Percentiles rank a stretch among this genome's conserved stretches.
Conservation (phyloP, 1,140 invertebrate species). For the Aradophagus sp. region DNA sequence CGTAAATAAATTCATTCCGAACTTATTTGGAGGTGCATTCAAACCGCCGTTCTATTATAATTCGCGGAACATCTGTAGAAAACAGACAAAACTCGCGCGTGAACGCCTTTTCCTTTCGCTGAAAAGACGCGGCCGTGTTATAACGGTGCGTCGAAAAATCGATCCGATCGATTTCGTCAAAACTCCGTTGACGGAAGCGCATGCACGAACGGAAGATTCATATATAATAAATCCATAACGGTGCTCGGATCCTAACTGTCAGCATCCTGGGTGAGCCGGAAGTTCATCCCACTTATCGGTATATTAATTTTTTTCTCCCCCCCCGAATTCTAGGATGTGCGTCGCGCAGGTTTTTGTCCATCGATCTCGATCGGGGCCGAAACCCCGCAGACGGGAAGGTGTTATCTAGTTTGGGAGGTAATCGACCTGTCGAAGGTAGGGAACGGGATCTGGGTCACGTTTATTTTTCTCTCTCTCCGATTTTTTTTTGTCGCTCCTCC, state of each 20-base stretch:
- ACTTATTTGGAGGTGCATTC: too few species aligned
- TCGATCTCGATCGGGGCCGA: constrained; percentile 38
- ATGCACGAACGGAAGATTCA: neutral
- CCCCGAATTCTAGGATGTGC: constrained; percentile 29
- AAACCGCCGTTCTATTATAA: too few species aligned
- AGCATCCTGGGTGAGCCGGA: constrained; percentile 59
- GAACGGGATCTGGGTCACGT: constrained; percentile 37
- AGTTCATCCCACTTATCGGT: constrained; percentile 59
- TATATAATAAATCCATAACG: constrained; percentile 61
- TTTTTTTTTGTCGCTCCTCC: constrained; percentile 10
- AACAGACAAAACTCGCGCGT: constrained; percentile 5
- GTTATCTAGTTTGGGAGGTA: constrained; percentile 48
- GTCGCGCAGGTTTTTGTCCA: constrained; percentile 46
- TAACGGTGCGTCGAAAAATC: constrained; percentile 6
- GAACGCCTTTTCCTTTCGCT: constrained; percentile 25
- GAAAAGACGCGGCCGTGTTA: constrained; percentile 8
- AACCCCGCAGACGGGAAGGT: constrained; percentile 12
- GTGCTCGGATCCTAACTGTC: constrained; percentile 56
- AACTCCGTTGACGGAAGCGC: constrained; percentile 18
- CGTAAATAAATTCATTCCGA: too few species aligned
- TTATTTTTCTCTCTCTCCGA: too few species aligned
- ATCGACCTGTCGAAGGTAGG: constrained; percentile 30
- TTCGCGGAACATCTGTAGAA: constrained; percentile 24
- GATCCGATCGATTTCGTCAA: constrained; percentile 24
- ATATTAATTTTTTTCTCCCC: constrained; percentile 65